A percentile compares a stretch with the other conserved stretches of the same genome.
Evolutionary conservation across 2,113 vertebrate species (phyloP).

Genomic region (Proteles cristata): DNA sequence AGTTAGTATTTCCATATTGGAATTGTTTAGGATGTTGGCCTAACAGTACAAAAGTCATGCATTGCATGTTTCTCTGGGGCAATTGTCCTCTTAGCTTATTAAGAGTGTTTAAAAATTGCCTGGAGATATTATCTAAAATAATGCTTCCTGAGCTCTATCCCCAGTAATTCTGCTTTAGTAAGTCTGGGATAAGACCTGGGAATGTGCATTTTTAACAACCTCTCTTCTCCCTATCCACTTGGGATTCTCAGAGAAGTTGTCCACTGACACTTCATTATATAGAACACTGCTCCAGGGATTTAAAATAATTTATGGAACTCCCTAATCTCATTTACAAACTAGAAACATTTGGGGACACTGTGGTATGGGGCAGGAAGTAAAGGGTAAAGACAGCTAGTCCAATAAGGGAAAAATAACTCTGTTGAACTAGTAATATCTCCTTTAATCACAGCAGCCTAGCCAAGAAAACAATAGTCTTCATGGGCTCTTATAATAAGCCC

Average conservation of each 20-base stretch:
- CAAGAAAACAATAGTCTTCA: slow-evolving; percentile 21
- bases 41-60: background rate
- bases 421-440: background rate
- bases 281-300: background rate
- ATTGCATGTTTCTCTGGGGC: background rate
- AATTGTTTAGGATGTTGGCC: background rate
- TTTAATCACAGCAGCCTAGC: background rate
- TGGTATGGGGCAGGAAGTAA: background rate
- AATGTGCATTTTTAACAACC: background rate
- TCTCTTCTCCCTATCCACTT: background rate
- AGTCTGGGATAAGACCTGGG: background rate
- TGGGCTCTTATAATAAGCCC: background rate
- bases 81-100: background rate
- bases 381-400: background rate
- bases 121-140: background rate
- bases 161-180: background rate
- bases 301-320: slow-evolving; percentile 34
- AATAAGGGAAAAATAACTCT: background rate
- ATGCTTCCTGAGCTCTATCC: background rate
- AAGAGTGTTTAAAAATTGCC: background rate
- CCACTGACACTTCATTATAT: background rate
- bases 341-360: slow-evolving; percentile 4
- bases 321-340: slow-evolving; percentile 20
- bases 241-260: background rate
- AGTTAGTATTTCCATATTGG: background rate